Evolutionary conservation across 1,140 invertebrate species (phyloP), one percentile per base, ranked within the genome.

Genomic region (Papilio machaon): DNA sequence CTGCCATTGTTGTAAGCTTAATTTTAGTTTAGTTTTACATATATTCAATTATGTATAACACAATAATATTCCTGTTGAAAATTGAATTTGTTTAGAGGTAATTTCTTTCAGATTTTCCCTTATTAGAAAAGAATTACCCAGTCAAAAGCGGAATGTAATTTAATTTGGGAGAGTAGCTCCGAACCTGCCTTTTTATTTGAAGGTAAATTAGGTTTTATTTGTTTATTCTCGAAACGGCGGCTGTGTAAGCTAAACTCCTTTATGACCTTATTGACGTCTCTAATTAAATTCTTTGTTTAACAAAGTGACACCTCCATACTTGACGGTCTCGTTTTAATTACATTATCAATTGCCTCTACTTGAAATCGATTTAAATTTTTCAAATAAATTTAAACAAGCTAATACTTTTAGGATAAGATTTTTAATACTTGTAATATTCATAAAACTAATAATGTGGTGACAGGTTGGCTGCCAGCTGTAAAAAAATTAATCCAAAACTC

Each of bases 81-180:
- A 70, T 70, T 70, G 64, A 70, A 70, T 70, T 70, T 70, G 30
- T 70, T 70, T 35, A 70, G 64, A 70, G 64, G 23, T 30, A 70
- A 70, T 70, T 70, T 70, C 64, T 70, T 70, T 70, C 35, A 70
- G 64, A 70, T 38, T 11, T 35, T 70, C 23, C 64, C 64, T 70
- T 70, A 70, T 70, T 70, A 70, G 64, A 70, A 70, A 30, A 70
- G 64, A 70, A 70, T 70, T 70, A 70, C 30, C 64, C 35, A 70
- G 64, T 70, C 64, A 70, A 70, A 35, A 70, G 64, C 64, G 64
- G 30, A 70, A 70, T 70, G 64, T 70, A 70, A 70, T 70, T 70
- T 70, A 70, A 70, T 70, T 70, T 70, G 30, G 64, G 64, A 70
- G 35, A 70, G 64, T 70, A 70, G 64, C 64, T 70, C 64, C 30